These are phyloP conservation scores for Drosophila pseudotakahashii DNA, from an alignment of 2,888 invertebrate species.

Conservation along the genomic window DNA sequence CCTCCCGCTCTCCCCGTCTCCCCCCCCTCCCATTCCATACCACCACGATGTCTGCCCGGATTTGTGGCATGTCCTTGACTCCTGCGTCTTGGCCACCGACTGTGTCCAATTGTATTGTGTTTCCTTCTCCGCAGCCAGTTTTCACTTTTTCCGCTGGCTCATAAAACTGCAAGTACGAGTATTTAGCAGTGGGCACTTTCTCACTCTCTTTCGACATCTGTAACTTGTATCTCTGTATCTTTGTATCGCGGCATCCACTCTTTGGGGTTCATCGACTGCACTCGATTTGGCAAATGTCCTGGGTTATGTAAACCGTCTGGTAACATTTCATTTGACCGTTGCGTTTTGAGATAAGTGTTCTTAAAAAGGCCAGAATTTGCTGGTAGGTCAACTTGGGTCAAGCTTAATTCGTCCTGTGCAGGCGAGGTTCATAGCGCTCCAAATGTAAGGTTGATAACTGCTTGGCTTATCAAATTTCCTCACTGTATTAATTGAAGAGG, in stretches of 20 bases:
- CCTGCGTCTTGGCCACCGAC: slow-evolving; percentile 47
- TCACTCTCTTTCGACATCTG: slow-evolving; percentile 18
- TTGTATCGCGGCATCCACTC: slow-evolving; percentile 23
- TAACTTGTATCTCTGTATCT: slow-evolving; percentile 17
- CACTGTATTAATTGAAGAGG: not conserved
- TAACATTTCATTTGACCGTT: slow-evolving; percentile 27
- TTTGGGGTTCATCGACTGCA: slow-evolving; percentile 62
- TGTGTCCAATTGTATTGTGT: slow-evolving; percentile 64
- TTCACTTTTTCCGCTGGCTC: slow-evolving; percentile 69
- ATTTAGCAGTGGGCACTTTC: slow-evolving; percentile 39
- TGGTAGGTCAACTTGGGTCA: slow-evolving; percentile 9
- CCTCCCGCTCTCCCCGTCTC: no score
- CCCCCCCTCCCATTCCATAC: not conserved
- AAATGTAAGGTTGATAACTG: not conserved
- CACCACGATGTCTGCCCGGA: slow-evolving; percentile 37
- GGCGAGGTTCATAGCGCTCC: not conserved
- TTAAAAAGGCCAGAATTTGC: slow-evolving; percentile 39
- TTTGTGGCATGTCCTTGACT: slow-evolving; percentile 74
- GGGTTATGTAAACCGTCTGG: slow-evolving; percentile 67
- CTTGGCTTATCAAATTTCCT: not conserved
- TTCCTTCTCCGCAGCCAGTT: slow-evolving; percentile 50
- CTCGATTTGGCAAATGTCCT: slow-evolving; percentile 30
- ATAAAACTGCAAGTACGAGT: slow-evolving; percentile 69
- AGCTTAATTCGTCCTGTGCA: slow-evolving; percentile 4
- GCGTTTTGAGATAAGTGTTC: slow-evolving; percentile 48